Base-by-base conservation (phyloP, 2,797 vertebrate genomes). In the Enteromius unitaeniatus region DNA sequence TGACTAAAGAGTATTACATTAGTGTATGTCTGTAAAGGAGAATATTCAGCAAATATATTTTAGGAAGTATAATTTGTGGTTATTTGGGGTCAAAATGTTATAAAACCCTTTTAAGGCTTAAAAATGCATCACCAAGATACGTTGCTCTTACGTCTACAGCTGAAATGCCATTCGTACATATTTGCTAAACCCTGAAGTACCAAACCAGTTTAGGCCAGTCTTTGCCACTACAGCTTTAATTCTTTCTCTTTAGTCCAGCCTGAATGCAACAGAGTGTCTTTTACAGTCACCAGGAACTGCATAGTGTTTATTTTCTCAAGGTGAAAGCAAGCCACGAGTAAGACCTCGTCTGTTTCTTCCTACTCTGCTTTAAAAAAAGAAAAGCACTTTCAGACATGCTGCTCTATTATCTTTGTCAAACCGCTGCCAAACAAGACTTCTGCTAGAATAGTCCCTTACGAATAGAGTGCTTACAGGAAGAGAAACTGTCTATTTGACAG, bases 381-480 rank as follows among this genome's bases (percentile, higher is more conserved):
- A 58, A 9, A 17, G 2, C 42, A 72, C 53, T 74, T 73, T 26
- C 3, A 74, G n/a, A 37, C n/a, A 31, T 47, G 31, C n/a, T 45
- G 53, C 55, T 62, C 47, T 34, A 62, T 37, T 74, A 60, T 47
- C 37, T 80, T 53, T 62, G 6, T 81, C 26, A 73, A 72, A 62
- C 6, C 10, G 6, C 40, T 64, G 68, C 11, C 21, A 73, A 34
- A 74, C 1, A 19, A 73, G 21, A 19, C 70, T 37, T 42, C 49
- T 68, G 70, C 70, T 19, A 45, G 37, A 42, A 17, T 13, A 40
- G 37, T 75, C 49, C 6, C 6, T 70, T 17, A 69, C 37, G 37
- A 69, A 75, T 53, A 14, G 31, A 74, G 40, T 23, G 40, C 45
- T 67, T 42, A 74, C 69, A 73, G 76, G 70, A 80, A 75, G 70